Evolutionary conservation across 1,140 invertebrate genomes (phyloP).

Genomic region (Solenopsis invicta): DNA sequence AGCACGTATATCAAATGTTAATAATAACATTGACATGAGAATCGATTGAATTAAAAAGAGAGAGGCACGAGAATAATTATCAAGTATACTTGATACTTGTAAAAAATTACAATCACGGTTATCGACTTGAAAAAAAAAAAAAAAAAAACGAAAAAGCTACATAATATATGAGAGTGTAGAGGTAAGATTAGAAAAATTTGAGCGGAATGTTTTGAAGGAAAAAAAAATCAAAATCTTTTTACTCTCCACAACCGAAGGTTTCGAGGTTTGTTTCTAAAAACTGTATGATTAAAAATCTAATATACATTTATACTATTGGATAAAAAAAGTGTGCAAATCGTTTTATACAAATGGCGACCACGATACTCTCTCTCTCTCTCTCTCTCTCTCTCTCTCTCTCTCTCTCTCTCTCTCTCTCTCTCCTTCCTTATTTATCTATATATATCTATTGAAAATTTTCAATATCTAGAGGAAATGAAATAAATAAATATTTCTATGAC

Average conservation of each 20-base stretch:
- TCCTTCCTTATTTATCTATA: background rate
- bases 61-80: background rate
- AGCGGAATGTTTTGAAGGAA: background rate
- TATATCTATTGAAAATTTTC: slow-evolving; percentile 6
- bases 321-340: background rate
- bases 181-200: background rate
- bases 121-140: background rate
- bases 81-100: background rate
- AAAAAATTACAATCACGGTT: background rate
- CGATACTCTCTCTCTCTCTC: background rate
- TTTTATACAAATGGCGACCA: background rate
- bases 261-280: slow-evolving; percentile 18
- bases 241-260: background rate
- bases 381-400: background rate
- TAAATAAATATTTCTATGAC: background rate
- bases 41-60: background rate
- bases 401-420: background rate
- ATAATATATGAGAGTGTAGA: background rate
- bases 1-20: background rate
- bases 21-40: background rate
- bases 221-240: background rate
- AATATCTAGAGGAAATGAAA: background rate
- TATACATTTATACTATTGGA: background rate
- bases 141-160: background rate
- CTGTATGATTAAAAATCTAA: background rate